A percentile compares a stretch with the other conserved stretches of the same genome.
phyloP scores from a whole-genome alignment of 2,113 vertebrate genomes.

The Alouatta palliata region DNA sequence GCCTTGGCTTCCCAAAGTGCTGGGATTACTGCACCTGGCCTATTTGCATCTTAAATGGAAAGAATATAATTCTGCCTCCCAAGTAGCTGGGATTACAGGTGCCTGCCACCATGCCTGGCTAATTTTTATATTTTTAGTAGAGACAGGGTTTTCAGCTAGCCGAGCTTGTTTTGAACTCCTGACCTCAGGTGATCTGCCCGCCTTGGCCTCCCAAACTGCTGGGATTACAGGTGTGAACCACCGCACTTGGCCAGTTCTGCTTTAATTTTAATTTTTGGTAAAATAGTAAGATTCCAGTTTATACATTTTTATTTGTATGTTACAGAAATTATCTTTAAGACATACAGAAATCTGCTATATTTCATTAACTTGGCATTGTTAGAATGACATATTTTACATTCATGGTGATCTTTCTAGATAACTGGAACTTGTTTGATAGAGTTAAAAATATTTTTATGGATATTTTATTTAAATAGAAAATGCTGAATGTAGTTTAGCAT shows the following conservation, averaged over 20 bases:
- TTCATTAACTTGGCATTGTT: constrained; percentile 42
- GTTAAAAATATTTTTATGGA: neutral
- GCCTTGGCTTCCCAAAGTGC: too few relatives aligned
- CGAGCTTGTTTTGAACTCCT: too few relatives aligned
- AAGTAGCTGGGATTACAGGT: too few relatives aligned
- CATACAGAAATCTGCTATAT: neutral
- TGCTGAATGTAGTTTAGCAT: neutral
- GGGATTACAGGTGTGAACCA: too few relatives aligned
- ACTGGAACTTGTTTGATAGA: neutral
- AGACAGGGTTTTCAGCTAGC: too few relatives aligned
- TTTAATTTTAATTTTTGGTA: constrained; percentile 47
- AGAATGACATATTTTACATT: constrained; percentile 27
- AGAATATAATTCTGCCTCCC: too few relatives aligned
- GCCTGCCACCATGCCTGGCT: too few relatives aligned
- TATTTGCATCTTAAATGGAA: too few relatives aligned
- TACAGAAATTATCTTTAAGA: constrained; percentile 41
- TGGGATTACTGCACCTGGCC: too few relatives aligned
- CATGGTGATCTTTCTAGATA: neutral
- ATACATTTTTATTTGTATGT: constrained; percentile 12
- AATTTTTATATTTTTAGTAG: too few relatives aligned
- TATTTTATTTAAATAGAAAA: constrained; percentile 33
- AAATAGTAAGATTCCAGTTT: neutral
- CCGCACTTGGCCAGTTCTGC: neutral
- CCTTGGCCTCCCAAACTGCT: too few relatives aligned
- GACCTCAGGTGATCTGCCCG: too few relatives aligned